Percentiles rank a stretch among this genome's conserved stretches.
Evolutionary conservation across 1,140 invertebrate genomes (phyloP).

Genomic region (Nylanderia fulva): DNA sequence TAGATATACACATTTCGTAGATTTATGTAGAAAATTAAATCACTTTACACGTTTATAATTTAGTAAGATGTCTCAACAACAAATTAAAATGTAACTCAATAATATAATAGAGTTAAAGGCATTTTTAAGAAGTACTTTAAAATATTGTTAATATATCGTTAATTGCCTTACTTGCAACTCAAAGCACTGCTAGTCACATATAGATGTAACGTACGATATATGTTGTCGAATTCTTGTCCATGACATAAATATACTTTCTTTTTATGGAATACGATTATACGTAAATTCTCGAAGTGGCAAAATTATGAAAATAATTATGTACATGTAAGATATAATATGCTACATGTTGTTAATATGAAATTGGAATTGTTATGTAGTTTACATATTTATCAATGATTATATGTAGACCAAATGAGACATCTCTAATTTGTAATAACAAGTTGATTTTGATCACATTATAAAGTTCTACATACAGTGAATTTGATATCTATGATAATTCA

Average conservation of each 20-base stretch:
- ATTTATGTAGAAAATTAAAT: constrained; percentile 83
- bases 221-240: constrained; percentile 1
- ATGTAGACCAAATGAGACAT: not conserved
- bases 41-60: constrained; percentile 79
- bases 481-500: not conserved
- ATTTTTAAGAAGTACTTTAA: constrained; percentile 75
- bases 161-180: constrained; percentile 75
- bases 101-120: constrained; percentile 72
- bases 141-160: constrained; percentile 76
- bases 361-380: constrained; percentile 13
- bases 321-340: not conserved
- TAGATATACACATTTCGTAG: constrained; percentile 84
- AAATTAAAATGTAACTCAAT: constrained; percentile 73
- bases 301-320: constrained; percentile 3
- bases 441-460: not conserved
- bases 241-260: constrained; percentile 8
- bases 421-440: not conserved
- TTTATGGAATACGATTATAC: not conserved
- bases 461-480: not conserved
- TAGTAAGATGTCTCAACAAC: constrained; percentile 76
- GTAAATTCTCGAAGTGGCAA: not conserved
- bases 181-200: constrained; percentile 58
- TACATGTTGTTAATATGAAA: constrained; percentile 21
- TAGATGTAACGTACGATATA: constrained; percentile 20
- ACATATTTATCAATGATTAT: not conserved